Conservation (phyloP, 2,797 vertebrate genomes). For the Poecilia wingei region DNA sequence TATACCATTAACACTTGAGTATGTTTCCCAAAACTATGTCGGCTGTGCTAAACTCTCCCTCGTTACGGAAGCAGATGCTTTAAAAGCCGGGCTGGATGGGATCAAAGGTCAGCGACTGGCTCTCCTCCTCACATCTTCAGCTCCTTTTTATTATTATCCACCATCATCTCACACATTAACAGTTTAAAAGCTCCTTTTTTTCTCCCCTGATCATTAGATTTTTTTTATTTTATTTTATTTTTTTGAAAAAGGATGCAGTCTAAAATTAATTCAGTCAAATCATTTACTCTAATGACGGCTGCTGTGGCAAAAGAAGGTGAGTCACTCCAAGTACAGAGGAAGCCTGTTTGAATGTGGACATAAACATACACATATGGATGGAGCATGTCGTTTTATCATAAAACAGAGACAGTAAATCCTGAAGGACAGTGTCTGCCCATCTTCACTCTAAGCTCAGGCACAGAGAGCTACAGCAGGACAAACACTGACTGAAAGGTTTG, state of each 20-base stretch:
- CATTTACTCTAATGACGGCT: conserved; percentile 30
- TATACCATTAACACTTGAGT: conserved; percentile 81
- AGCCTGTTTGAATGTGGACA: neutral
- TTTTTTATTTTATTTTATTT: conserved; percentile 22
- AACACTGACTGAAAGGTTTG: neutral
- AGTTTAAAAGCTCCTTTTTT: conserved; percentile 71
- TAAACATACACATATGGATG: neutral
- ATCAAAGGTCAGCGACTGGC: conserved; percentile 74
- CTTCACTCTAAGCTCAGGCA: neutral
- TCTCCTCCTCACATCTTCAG: conserved; percentile 58
- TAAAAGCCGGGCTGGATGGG: conserved; percentile 75
- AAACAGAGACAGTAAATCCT: neutral
- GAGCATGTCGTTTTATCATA: no score
- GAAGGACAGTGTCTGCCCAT: neutral
- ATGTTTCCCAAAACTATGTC: conserved; percentile 77
- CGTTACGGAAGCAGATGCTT: conserved; percentile 81
- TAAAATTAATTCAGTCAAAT: conserved; percentile 53
- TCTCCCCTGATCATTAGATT: conserved; percentile 37
- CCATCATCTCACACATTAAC: conserved; percentile 69
- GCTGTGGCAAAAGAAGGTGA: conserved; percentile 1
- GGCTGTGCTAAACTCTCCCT: conserved; percentile 79
- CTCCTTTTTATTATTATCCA: conserved; percentile 76
- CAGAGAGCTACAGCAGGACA: neutral
- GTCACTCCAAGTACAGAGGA: neutral
- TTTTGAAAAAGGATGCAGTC: conserved; percentile 32